Evolutionary conservation across 2,888 invertebrate genomes (phyloP), one percentile per base, ranked within the genome.

Genomic region (Tuta absoluta): DNA sequence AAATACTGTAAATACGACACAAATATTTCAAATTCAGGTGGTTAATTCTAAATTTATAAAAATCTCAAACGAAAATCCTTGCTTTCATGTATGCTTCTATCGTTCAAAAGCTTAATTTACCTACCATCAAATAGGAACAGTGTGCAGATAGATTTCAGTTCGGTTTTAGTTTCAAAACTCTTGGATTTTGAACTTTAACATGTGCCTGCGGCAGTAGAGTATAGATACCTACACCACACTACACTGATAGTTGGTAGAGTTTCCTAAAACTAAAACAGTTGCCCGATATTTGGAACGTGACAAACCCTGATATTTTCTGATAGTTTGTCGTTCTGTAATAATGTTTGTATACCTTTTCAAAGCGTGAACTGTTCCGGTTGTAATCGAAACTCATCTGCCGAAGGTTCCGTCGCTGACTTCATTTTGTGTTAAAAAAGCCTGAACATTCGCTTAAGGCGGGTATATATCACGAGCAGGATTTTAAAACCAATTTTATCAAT

Each of bases 101-200:
- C 38, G 1, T 10, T 10, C 38, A 14, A 41, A 14, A 41, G 12
- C 14, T 14, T 1, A 28, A 4, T 28, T 28, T 41, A 2, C 12
- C 14, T 12, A 12, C 41, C 14, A 41, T 41, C 14, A 41, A 12
- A 41, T 14, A 41, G 12, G 12, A 3, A n/a, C 4, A 45, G n/a
- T 17, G 5, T n/a, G 1, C 1, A 45, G n/a, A 7, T 45, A 45
- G 23, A 14, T 53, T 14, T 53, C 51, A 24, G 12, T 24, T 12
- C 51, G 51, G 24, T 21, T 53, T 49, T 21, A 49, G 49, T 49
- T 49, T 17, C 49, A 49, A 19, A 49, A 53, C 51, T 23, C 14
- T 14, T 23, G 24, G 23, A 49, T 49, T 49, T 49, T 10, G 49
- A 21, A 49, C 45, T 45, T 45, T 45, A 45, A 17, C 45, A n/a